Evolutionary conservation across 2,888 invertebrate species (phyloP).

Genomic region (Galeruca laticollis): DNA sequence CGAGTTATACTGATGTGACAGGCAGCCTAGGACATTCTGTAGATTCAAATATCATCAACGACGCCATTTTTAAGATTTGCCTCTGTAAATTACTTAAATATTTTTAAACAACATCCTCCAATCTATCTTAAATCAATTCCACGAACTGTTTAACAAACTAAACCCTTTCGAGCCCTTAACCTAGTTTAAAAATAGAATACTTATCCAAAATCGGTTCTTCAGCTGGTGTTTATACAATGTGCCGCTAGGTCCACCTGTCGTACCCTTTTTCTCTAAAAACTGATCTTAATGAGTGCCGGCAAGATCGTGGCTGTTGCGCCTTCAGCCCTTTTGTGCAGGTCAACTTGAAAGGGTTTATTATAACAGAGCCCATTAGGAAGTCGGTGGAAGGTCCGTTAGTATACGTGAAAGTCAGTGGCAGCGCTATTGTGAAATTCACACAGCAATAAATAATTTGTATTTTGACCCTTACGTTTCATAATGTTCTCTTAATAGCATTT

Average conservation of each 20-base stretch:
- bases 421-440: background rate
- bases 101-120: background rate
- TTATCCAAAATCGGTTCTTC: constrained; percentile 15
- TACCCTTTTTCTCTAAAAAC: constrained; percentile 30
- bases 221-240: constrained; percentile 18
- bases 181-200: constrained; percentile 5
- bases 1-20: too few species aligned
- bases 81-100: too few species aligned
- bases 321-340: constrained; percentile 29
- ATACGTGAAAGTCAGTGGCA: constrained; percentile 22
- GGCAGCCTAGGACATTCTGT: too few species aligned
- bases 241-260: constrained; percentile 42
- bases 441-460: too few species aligned
- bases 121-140: constrained; percentile 15
- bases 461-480: too few species aligned
- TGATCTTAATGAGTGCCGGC: constrained; percentile 39
- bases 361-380: constrained; percentile 39
- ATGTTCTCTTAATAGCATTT: too few species aligned
- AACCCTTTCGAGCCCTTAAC: constrained; percentile 14
- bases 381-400: constrained; percentile 33
- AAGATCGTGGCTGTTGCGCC: constrained; percentile 29
- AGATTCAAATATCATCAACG: too few species aligned
- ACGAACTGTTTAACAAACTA: background rate
- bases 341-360: constrained; percentile 40
- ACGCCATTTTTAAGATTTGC: too few species aligned